Base-by-base conservation (phyloP, 2,888 invertebrate species). In the Meganola albula region DNA sequence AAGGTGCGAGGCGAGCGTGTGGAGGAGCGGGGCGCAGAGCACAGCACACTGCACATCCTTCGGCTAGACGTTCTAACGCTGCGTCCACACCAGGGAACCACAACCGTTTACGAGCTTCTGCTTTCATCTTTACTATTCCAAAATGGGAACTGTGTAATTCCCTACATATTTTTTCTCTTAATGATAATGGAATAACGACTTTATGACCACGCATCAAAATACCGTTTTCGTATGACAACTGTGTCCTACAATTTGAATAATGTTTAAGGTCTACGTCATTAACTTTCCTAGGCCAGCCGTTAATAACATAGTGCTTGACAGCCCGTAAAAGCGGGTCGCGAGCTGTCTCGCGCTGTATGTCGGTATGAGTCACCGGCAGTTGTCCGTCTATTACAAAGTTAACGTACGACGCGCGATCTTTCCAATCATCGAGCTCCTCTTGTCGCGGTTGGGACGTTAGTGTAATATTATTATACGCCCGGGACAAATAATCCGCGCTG, bases 51-150 rank as follows among this genome's bases (percentile, higher is more conserved):
- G 18, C 9, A 12, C 16, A 23, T 29, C 12, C 6, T 10, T 10
- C 12, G 9, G 38, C 22, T 0, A 37, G 12, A 1, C 33, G 25
- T 12, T 51, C 52, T 1, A 51, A 20, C 4, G 33, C 24, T 2
- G 18, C 24, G 14, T 49, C 48, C 0, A 52, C 34, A 2, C 42
- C 40, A 0, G 54, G 50, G 18, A 53, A 55, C 51, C 51, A 54
- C 8, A 53, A 31, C 3, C 44, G 27, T 1, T 21, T 27, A 1
- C 50, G 35, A 1, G 48, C 48, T 4, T 44, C 46, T 0, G 48
- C 44, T 21, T 53, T 53, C 11, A 27, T 40, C 7, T 38, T 34
- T 0, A 34, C 38, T 2, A 38, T 8, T 2, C 30, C 34, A 6
- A 38, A 34, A 12, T 38, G 38, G 0, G 30, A 30, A 10, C 21